Evolutionary conservation across 2,888 invertebrate species (phyloP).

Genomic region (Tromatobia lineatoria): DNA sequence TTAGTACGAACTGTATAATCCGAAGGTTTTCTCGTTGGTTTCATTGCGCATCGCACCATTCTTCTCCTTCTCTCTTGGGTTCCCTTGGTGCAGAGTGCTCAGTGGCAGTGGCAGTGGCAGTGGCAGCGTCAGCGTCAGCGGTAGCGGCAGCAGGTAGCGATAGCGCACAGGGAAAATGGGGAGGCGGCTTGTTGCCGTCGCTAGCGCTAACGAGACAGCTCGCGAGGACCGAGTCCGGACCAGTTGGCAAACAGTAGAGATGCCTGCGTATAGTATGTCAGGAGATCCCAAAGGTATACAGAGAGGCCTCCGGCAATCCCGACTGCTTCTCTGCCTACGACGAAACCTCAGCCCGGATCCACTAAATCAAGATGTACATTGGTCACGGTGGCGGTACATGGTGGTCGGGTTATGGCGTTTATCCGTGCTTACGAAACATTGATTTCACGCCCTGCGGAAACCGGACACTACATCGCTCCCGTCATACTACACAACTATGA

Average conservation of each 20-base stretch:
- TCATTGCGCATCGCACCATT: constrained; percentile 37
- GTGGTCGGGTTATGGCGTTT: constrained; percentile 80
- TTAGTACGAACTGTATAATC: constrained; percentile 75
- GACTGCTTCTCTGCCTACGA: constrained; percentile 69
- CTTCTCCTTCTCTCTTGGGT: constrained; percentile 61
- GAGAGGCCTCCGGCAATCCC: constrained; percentile 19
- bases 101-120: too few relatives aligned
- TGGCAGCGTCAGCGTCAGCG: not conserved
- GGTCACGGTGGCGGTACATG: constrained; percentile 80
- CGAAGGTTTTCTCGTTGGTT: constrained; percentile 28
- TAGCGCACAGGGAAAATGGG: constrained; percentile 56
- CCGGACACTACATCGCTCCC: constrained; percentile 53
- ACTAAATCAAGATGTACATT: constrained; percentile 86
- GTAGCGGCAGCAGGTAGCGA: not conserved
- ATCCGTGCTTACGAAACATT: constrained; percentile 85
- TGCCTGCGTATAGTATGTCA: not conserved
- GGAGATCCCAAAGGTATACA: not conserved
- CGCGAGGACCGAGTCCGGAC: constrained; percentile 74
- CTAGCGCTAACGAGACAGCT: constrained; percentile 85
- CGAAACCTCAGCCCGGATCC: constrained; percentile 75
- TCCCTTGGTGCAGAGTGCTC: too few relatives aligned
- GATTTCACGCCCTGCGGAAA: constrained; percentile 83
- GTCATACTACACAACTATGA: not conserved
- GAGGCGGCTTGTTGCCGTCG: constrained; percentile 64
- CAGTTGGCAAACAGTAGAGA: constrained; percentile 42